Percentiles rank a stretch among this genome's conserved stretches.
Evolutionary conservation across 2,797 vertebrate species (phyloP).

Genomic region (Prionace glauca): DNA sequence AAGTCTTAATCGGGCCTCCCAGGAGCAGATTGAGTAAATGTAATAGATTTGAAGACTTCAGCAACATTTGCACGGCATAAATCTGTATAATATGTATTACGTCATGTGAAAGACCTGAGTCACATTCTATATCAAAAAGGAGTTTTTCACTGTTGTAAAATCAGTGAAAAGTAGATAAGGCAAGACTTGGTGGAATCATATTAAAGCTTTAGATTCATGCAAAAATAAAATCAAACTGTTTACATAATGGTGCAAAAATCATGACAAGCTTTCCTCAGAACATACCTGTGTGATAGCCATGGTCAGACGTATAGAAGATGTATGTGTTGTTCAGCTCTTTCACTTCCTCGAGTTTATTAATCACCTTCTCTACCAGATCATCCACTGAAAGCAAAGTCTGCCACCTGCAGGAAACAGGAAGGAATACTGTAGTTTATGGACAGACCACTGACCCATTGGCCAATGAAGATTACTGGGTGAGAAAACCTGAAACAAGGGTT

Average conservation of each 20-base stretch:
- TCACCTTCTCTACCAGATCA: slow-evolving; percentile 65
- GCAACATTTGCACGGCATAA: too few species aligned
- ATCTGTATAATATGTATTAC: too few species aligned
- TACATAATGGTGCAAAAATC: neutral
- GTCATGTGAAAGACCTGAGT: too few species aligned
- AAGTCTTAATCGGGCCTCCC: too few species aligned
- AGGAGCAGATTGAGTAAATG: too few species aligned
- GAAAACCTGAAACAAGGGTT: neutral
- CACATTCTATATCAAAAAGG: neutral
- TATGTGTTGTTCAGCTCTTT: slow-evolving; percentile 66
- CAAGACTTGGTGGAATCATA: neutral
- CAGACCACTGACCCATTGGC: neutral
- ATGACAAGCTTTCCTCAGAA: neutral
- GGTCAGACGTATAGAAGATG: slow-evolving; percentile 68
- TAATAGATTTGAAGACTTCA: too few species aligned
- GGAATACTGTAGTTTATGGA: neutral
- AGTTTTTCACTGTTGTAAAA: neutral
- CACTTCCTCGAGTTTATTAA: slow-evolving; percentile 57
- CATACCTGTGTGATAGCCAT: slow-evolving; percentile 70
- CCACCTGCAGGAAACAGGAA: slow-evolving; percentile 54
- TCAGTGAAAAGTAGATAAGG: neutral
- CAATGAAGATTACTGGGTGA: neutral
- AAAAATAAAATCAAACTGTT: neutral
- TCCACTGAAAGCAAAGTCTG: slow-evolving; percentile 68
- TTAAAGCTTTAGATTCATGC: neutral